Evolutionary conservation across 1,140 invertebrate genomes (phyloP).

Genomic region (Harlomillsia oculata): DNA sequence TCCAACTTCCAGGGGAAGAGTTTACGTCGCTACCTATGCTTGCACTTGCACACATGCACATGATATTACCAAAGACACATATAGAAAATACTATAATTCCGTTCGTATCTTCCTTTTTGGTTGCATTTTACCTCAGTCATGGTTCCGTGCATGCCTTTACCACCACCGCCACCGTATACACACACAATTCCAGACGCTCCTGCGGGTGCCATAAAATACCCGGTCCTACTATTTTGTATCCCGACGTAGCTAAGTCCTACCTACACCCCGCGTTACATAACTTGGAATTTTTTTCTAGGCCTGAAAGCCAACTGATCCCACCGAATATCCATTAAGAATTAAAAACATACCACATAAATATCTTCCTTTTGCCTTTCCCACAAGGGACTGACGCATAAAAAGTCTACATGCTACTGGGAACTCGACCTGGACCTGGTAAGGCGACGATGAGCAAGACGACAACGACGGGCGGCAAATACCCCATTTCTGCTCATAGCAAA

Average conservation of each 20-base stretch:
- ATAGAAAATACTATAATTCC: no score
- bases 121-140: no score
- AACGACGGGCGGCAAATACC: no score
- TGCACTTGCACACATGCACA: no score
- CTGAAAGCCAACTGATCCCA: conserved; percentile 23
- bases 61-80: no score
- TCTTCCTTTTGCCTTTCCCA: conserved; percentile 15
- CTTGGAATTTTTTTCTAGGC: conserved; percentile 4
- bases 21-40: no score
- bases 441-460: no score
- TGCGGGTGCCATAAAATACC: conserved; percentile 32
- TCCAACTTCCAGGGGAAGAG: no score
- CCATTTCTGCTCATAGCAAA: no score
- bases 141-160: background rate
- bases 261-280: background rate
- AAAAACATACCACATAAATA: conserved; percentile 36
- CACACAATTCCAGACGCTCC: conserved; percentile 12
- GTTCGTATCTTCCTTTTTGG: no score
- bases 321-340: conserved; percentile 36
- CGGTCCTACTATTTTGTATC: conserved; percentile 3
- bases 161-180: background rate
- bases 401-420: no score
- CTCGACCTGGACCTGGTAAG: no score
- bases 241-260: background rate
- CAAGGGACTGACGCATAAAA: conserved; percentile 19